Evolutionary conservation across 2,888 invertebrate genomes (phyloP), one percentile per base, ranked within the genome.

Genomic region (Zaprionus obscuricornis): DNA sequence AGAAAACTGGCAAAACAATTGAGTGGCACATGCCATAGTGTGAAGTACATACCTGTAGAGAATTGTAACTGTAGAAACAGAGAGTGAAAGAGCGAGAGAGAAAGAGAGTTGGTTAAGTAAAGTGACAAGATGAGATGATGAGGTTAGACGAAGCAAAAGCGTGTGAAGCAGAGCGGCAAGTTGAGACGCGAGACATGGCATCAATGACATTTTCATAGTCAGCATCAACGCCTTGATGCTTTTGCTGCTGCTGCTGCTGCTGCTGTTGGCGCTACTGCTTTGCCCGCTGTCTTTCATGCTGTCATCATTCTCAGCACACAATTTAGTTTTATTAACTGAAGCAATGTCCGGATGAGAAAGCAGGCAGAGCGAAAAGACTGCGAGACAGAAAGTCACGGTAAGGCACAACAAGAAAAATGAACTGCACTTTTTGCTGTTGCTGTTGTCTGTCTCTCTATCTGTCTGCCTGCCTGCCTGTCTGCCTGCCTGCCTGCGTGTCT

Each of bases 301-400:
- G 73, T 70, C 76, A 65, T 81, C 78, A 74, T 67, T 59, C 60
- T 63, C 74, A 52, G 78, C 85, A 74, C 74, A 81, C 85, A 77
- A 74, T 78, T 81, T 62, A 74, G 85, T 82, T 85, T 85, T 78
- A 79, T 85, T 85, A 82, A 85, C 83, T 59, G 54, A 42, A 62
- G 54, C 54, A 59, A 26, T 16, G 51, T 2, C 29, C 13, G 11
- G 34, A 27, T 29, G 27, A 46, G 22, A 6, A 27, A 47, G 42
- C 31, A 22, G 14, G 16, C 1, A 34, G 16, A 33, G 42, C 13
- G 33, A 50, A 31, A 47, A 47, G 34, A 54, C n/a, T n/a, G 40
- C 8, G 24, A 11, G n/a, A n/a, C 16, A 29, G 29, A 27, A 64
- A 55, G 49, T 36, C 68, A n/a, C 27, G 6, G 18, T 4, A 16